Conservation (phyloP, 2,888 invertebrate species). For the Chydorus sphaericus region DNA sequence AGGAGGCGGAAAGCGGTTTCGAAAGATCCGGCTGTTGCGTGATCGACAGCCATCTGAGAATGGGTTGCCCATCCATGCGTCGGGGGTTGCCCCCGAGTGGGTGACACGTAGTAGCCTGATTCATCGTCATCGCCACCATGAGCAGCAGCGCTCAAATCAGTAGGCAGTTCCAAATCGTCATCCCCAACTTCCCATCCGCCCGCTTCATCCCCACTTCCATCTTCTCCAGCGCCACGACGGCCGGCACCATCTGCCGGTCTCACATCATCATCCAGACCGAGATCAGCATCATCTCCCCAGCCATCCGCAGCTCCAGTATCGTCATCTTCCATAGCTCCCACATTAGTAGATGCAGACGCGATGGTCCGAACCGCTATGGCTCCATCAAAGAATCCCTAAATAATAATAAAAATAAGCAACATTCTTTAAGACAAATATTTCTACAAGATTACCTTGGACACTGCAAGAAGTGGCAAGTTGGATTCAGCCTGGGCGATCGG, state of each 20-base stretch:
- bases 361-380: slow-evolving; percentile 33
- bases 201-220: slow-evolving; percentile 21
- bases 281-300: slow-evolving; percentile 73
- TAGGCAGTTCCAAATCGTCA: slow-evolving; percentile 82
- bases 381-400: slow-evolving; percentile 45
- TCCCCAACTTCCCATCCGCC: slow-evolving; percentile 99
- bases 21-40: slow-evolving; percentile 83
- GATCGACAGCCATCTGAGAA: slow-evolving; percentile 76
- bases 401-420: slow-evolving; percentile 98
- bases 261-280: slow-evolving; percentile 52
- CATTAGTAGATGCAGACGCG: slow-evolving; percentile 32
- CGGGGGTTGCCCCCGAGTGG: slow-evolving; percentile 57
- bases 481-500: slow-evolving; percentile 81
- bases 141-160: slow-evolving; percentile 52
- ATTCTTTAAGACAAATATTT: no score
- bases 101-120: slow-evolving; percentile 72
- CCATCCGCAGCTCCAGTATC: slow-evolving; percentile 39
- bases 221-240: slow-evolving; percentile 39
- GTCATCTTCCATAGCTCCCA: slow-evolving; percentile 42
- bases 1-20: slow-evolving; percentile 71
- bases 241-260: slow-evolving; percentile 43
- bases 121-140: slow-evolving; percentile 35
- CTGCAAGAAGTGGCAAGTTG: slow-evolving; percentile 93
- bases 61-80: slow-evolving; percentile 65
- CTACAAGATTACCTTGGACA: slow-evolving; percentile 57